Evolutionary conservation across 2,113 vertebrate species (phyloP).

Genomic region (Pollachius pollachius): DNA sequence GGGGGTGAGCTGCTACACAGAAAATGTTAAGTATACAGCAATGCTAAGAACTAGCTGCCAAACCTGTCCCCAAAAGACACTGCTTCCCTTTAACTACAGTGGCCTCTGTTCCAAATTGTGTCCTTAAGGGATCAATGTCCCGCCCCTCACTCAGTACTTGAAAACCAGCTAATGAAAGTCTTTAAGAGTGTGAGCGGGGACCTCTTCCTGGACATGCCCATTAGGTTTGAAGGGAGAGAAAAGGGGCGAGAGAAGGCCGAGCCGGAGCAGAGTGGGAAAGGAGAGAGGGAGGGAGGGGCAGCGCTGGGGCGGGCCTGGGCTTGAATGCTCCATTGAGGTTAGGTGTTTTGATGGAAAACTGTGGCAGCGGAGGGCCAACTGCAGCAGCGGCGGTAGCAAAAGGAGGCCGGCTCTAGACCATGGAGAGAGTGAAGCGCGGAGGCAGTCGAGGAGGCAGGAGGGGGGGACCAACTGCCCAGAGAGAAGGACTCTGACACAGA

Average conservation of each 20-base stretch:
- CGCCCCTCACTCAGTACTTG: conserved; percentile 18
- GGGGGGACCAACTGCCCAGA: conserved; percentile 36
- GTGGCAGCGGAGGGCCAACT: conserved; percentile 63
- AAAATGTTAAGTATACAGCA: no score
- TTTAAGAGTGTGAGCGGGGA: conserved; percentile 15
- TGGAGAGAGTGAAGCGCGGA: conserved; percentile 24
- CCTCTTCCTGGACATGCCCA: conserved; percentile 34
- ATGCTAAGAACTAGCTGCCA: no score
- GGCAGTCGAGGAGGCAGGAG: conserved; percentile 11
- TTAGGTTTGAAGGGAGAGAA: conserved; percentile 36
- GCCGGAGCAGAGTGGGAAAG: conserved; percentile 46
- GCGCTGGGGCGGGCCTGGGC: conserved; percentile 62
- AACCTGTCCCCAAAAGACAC: no score
- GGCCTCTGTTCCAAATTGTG: neutral
- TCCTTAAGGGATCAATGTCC: conserved; percentile 13
- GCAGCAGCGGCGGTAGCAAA: conserved; percentile 54
- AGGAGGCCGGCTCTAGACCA: conserved; percentile 42
- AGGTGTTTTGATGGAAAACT: conserved; percentile 76
- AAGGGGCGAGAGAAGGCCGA: conserved; percentile 44
- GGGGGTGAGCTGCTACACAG: no score
- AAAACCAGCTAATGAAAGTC: conserved; percentile 13
- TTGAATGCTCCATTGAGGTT: conserved; percentile 76
- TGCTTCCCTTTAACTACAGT: no score
- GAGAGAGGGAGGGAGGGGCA: conserved; percentile 52
- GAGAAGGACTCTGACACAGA: conserved; percentile 38